These are phyloP conservation scores for Trachemys scripta DNA, from an alignment of 2,113 vertebrate species.

Conservation along the genomic window DNA sequence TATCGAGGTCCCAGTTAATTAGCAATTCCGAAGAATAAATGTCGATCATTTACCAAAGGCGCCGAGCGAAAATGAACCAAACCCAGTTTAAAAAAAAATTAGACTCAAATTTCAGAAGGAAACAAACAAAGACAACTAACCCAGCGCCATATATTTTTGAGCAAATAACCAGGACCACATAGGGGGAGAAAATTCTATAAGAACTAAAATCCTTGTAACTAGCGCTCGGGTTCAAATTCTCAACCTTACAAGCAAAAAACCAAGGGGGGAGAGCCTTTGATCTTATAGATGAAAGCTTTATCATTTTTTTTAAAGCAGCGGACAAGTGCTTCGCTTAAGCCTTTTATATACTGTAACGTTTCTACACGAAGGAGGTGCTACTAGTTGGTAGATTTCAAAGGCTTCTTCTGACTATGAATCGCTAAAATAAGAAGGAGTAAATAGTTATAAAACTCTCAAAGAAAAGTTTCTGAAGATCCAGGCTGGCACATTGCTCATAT, in stretches of 20 bases:
- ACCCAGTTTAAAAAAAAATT: neutral
- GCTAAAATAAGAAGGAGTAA: neutral
- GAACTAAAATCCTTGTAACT: neutral
- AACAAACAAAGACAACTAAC: neutral
- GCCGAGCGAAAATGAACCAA: neutral
- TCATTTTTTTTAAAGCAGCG: neutral
- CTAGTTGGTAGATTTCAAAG: neutral
- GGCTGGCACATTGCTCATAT: neutral
- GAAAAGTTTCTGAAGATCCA: neutral
- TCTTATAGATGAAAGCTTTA: neutral
- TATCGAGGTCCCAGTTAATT: neutral
- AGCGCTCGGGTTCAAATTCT: neutral
- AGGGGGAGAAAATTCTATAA: neutral
- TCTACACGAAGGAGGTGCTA: neutral
- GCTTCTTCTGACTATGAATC: neutral
- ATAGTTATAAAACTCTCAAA: no score
- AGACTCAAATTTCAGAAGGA: neutral
- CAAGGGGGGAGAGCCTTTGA: neutral
- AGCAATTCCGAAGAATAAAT: neutral
- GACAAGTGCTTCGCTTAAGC: no score
- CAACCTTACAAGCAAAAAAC: neutral
- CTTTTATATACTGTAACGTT: neutral
- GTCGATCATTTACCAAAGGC: neutral
- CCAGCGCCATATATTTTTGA: neutral
- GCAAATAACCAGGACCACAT: neutral